phyloP scores from a whole-genome alignment of 2,888 invertebrate genomes.

The Drosophila nigricruria region DNA sequence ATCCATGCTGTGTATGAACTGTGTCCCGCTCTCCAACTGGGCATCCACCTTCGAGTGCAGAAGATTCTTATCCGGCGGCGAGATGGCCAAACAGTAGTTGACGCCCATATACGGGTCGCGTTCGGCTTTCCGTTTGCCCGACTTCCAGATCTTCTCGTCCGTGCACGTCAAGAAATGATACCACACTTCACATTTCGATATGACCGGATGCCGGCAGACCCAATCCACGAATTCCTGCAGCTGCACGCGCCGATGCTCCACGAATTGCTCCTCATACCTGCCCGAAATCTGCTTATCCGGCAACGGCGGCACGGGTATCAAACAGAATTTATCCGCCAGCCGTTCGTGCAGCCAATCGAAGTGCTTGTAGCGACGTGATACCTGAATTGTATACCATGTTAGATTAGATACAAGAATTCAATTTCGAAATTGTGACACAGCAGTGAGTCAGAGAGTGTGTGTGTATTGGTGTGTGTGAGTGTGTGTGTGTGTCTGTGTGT shows the following conservation, averaged over 20 bases:
- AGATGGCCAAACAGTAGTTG: conserved; percentile 95
- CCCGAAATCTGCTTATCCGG: conserved; percentile 99
- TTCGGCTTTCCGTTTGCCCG: conserved; percentile 97
- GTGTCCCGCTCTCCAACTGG: conserved; percentile 93
- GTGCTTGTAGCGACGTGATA: conserved; percentile 97
- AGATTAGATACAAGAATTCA: conserved; percentile 69
- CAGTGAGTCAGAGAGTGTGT: conserved; percentile 50
- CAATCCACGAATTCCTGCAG: conserved; percentile 98
- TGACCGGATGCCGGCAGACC: conserved; percentile 97
- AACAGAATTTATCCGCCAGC: conserved; percentile 96
- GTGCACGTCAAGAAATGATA: conserved; percentile 98
- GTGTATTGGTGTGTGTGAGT: neutral
- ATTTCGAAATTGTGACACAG: conserved; percentile 64
- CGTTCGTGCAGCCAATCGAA: conserved; percentile 99
- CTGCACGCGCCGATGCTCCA: conserved; percentile 96
- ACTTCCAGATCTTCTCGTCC: conserved; percentile 99
- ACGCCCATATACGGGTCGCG: conserved; percentile 96
- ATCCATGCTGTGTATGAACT: conserved; percentile 94
- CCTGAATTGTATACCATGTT: conserved; percentile 65
- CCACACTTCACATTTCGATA: conserved; percentile 97
- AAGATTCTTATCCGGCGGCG: conserved; percentile 92
- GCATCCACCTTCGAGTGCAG: conserved; percentile 91
- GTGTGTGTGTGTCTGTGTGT: neutral
- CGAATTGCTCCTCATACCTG: conserved; percentile 98
- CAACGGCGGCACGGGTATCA: conserved; percentile 97